phyloP scores from a whole-genome alignment of 2,888 invertebrate genomes.

The Parasteatoda lunata region DNA sequence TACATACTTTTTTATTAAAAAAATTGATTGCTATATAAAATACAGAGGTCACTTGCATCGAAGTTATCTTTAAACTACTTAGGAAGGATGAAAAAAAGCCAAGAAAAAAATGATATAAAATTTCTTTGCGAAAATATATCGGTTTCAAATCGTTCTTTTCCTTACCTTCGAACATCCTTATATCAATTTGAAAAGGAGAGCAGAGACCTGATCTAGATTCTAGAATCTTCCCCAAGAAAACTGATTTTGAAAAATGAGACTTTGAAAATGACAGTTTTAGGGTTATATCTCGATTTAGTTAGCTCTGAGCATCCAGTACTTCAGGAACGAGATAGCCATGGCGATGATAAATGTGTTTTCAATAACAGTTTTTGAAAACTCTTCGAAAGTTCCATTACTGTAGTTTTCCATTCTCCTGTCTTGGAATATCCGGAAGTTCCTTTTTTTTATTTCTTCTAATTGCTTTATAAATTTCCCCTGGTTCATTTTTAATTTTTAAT shows the following conservation, averaged over 20 bases:
- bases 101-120: neutral
- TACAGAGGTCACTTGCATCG: too few relatives aligned
- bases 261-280: slow-evolving; percentile 65
- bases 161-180: neutral
- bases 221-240: neutral
- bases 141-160: neutral
- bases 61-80: too few relatives aligned
- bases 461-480: too few relatives aligned
- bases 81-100: neutral
- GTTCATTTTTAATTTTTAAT: too few relatives aligned
- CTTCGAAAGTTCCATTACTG: neutral
- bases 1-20: too few relatives aligned
- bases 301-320: slow-evolving; percentile 29
- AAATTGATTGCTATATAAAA: too few relatives aligned
- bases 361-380: slow-evolving; percentile 60
- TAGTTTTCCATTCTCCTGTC: too few relatives aligned
- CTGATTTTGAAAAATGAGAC: slow-evolving; percentile 62
- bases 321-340: slow-evolving; percentile 49
- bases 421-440: neutral
- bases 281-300: slow-evolving; percentile 56
- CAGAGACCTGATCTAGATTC: neutral
- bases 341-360: slow-evolving; percentile 62
- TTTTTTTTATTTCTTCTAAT: neutral
- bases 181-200: neutral
- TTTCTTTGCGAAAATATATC: neutral